Conservation (phyloP, 1,140 invertebrate species). For the Druon quercuslanigerum region DNA sequence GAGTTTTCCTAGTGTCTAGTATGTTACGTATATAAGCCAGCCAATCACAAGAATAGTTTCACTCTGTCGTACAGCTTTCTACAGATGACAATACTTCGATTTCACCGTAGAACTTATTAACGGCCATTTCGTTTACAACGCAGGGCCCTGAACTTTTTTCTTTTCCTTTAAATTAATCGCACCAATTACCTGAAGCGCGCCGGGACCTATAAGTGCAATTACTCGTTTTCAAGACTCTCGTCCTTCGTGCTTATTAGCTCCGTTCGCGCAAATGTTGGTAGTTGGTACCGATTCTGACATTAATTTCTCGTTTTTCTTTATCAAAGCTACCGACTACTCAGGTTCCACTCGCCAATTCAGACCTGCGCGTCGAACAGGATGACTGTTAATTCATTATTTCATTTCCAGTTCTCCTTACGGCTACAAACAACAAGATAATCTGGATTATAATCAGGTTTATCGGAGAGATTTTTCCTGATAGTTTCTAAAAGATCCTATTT, state of each 20-base stretch:
- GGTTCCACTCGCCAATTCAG: neutral
- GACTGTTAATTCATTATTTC: neutral
- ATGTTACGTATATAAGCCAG: conserved; percentile 2
- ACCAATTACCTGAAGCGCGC: conserved; percentile 17
- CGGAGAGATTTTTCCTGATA: neutral
- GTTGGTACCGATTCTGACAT: conserved; percentile 11
- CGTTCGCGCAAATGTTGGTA: conserved; percentile 12
- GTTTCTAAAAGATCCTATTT: too few species aligned
- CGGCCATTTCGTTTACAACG: conserved; percentile 39
- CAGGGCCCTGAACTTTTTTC: conserved; percentile 32
- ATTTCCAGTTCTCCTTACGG: conserved; percentile 2
- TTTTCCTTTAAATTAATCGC: conserved; percentile 33
- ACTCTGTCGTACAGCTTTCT: conserved; percentile 40
- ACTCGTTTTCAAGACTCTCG: conserved; percentile 19
- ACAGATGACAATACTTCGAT: conserved; percentile 44
- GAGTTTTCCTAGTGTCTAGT: neutral
- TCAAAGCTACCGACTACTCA: conserved; percentile 30
- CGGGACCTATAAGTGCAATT: conserved; percentile 20
- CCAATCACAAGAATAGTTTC: conserved; percentile 3
- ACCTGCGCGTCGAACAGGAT: neutral
- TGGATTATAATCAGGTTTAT: conserved; percentile 1
- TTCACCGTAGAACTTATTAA: conserved; percentile 51
- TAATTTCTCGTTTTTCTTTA: conserved; percentile 24
- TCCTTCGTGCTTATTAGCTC: conserved; percentile 25
- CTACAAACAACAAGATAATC: neutral